These are phyloP conservation scores for Eidolon helvum DNA, from an alignment of 2,113 vertebrate species.

Conservation along the genomic window DNA sequence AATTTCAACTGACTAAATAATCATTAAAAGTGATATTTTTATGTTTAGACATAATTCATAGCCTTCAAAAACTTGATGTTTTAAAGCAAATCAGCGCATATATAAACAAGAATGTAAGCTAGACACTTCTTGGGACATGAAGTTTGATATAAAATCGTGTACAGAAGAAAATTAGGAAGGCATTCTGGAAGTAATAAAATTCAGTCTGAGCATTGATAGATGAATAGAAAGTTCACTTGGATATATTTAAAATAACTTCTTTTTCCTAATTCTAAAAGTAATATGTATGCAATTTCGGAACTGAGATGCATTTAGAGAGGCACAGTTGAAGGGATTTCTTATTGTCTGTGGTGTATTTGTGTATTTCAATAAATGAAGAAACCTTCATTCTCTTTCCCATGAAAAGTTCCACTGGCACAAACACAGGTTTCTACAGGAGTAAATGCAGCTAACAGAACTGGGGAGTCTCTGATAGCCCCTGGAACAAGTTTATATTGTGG, in stretches of 20 bases:
- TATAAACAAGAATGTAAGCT: background rate
- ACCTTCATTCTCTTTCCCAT: no score
- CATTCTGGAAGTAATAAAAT: background rate
- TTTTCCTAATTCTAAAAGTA: background rate
- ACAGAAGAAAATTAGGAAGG: background rate
- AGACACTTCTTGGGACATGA: background rate
- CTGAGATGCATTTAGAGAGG: background rate
- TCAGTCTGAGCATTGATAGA: background rate
- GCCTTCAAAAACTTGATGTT: background rate
- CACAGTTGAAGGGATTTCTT: background rate
- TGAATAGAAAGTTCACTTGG: background rate
- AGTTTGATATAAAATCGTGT: background rate
- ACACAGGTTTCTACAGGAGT: background rate
- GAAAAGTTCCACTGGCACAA: background rate
- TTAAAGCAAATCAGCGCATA: background rate
- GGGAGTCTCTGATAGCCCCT: background rate
- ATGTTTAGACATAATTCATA: background rate
- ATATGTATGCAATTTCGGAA: background rate
- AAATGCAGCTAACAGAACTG: background rate
- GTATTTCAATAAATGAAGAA: background rate
- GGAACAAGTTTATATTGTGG: accelerated
- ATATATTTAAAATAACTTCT: background rate
- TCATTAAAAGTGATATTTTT: background rate
- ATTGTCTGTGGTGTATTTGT: background rate
- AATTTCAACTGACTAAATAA: background rate